These are phyloP conservation scores for Dissostichus mawsoni DNA, from an alignment of 2,113 vertebrate genomes.

Conservation along the genomic window DNA sequence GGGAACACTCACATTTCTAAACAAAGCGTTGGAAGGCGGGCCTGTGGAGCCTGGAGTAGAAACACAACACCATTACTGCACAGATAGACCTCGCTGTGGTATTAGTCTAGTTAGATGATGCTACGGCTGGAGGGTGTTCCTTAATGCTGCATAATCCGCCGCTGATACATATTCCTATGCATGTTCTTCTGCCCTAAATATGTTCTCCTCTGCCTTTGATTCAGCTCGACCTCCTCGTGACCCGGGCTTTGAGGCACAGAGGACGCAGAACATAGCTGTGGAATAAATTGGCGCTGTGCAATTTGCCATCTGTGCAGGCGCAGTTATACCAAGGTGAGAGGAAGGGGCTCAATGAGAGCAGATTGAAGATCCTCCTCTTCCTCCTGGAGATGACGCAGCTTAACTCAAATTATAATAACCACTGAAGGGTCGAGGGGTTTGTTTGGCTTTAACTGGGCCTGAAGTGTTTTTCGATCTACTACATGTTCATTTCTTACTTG, in stretches of 20 bases:
- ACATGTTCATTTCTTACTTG: background rate
- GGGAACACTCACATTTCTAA: constrained; percentile 54
- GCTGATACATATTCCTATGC: background rate
- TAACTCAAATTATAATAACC: background rate
- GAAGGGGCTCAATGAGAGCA: constrained; percentile 19
- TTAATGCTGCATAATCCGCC: constrained; percentile 16
- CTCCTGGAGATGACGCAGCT: constrained; percentile 3
- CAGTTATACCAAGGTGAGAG: constrained; percentile 43
- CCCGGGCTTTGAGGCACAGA: constrained; percentile 35
- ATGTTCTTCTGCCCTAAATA: constrained; percentile 3
- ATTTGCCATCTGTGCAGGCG: constrained; percentile 58
- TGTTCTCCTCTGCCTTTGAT: background rate
- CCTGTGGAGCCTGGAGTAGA: constrained; percentile 16
- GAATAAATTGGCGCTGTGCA: constrained; percentile 42
- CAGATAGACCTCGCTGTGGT: constrained; percentile 31
- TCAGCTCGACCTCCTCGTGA: constrained; percentile 25
- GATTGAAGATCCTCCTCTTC: constrained; percentile 24
- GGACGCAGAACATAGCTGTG: constrained; percentile 9
- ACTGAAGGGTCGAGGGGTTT: background rate
- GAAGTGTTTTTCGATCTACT: background rate
- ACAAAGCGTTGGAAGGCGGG: constrained; percentile 33
- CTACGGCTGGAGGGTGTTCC: constrained; percentile 13
- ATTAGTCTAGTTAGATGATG: constrained; percentile 3
- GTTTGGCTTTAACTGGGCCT: background rate
- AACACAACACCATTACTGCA: constrained; percentile 5